Base-by-base conservation (phyloP, 2,113 vertebrate genomes). In the Brienomyrus brachyistius region DNA sequence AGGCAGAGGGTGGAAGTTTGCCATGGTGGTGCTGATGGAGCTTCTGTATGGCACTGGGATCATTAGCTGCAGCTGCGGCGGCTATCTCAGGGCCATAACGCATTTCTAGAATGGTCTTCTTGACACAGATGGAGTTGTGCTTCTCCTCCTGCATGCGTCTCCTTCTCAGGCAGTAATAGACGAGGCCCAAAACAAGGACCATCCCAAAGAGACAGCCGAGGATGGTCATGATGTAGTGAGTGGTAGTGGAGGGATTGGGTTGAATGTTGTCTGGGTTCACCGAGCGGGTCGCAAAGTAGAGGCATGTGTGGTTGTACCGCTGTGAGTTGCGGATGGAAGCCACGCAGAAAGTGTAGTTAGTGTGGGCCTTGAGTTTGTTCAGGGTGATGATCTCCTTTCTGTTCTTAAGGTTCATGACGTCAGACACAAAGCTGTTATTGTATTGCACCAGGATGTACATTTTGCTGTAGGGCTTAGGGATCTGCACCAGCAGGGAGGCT, bases 101-200 rank as follows among this genome's bases (percentile, higher is more conserved):
- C 99, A 99, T 99, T 95, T 99, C 99, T 89, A 99, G 93, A 77
- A 99, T 99, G 27, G 98, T 99, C 91, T 99, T 99, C 95, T 99
- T 99, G 54, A 99, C 98, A 43, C 97, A 99, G 91, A 98, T 96
- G 0, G 98, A 98, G 92, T 99, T 99, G 92, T 98, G 97, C 92
- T 99, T 99, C 90, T 99, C 99, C 90, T 99, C 98, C 80, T 98
- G 97, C 94, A 96, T 95, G 50, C 98, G 96, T 23, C 97, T 96
- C 93, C 97, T 98, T 15, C 98, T 95, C 89, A 99, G 94, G 93
- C 98, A 99, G 92, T 98, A 99, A 93, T 99, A 99, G 50, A 99
- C 98, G 2, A 98, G 92, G 0, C 99, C 98, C 88, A 99, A 95
- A 82, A 99, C 95, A 15, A 99, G 97, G 66, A 99, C 97, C 99